phyloP scores from a whole-genome alignment of 1,140 invertebrate species.

The Episyrphus balteatus region DNA sequence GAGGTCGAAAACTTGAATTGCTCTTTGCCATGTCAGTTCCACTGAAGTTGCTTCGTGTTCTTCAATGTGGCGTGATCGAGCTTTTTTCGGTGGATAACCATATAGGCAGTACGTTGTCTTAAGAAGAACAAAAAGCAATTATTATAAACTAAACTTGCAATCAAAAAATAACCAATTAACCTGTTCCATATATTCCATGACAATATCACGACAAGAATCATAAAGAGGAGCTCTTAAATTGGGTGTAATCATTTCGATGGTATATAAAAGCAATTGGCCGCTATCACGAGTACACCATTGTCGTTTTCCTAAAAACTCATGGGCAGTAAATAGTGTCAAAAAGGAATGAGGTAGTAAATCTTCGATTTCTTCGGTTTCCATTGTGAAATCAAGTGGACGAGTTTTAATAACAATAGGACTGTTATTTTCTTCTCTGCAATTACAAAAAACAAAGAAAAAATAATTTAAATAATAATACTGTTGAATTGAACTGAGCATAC shows the following conservation, averaged over 20 bases:
- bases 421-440: slow-evolving; percentile 8
- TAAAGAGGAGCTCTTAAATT: slow-evolving; percentile 49
- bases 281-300: slow-evolving; percentile 67
- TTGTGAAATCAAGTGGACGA: neutral
- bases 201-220: slow-evolving; percentile 25
- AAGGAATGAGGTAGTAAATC: slow-evolving; percentile 62
- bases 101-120: slow-evolving; percentile 69
- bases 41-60: slow-evolving; percentile 68
- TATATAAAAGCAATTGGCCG: slow-evolving; percentile 66
- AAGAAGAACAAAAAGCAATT: neutral
- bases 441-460: neutral
- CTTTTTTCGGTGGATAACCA: slow-evolving; percentile 70
- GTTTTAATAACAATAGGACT: slow-evolving; percentile 1
- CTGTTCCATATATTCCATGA: slow-evolving; percentile 60
- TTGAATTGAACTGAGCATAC: neutral
- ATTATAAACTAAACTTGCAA: too few species aligned
- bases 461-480: neutral
- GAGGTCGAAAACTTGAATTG: slow-evolving; percentile 70
- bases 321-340: slow-evolving; percentile 67
- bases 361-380: slow-evolving; percentile 35
- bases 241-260: slow-evolving; percentile 58
- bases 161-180: too few species aligned
- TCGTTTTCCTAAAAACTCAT: slow-evolving; percentile 67
- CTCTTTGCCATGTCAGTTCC: slow-evolving; percentile 64
- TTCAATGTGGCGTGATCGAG: slow-evolving; percentile 56